Percentiles rank a stretch among this genome's conserved stretches.
phyloP scores from a whole-genome alignment of 2,888 invertebrate species.

The Thereva nobilitata region DNA sequence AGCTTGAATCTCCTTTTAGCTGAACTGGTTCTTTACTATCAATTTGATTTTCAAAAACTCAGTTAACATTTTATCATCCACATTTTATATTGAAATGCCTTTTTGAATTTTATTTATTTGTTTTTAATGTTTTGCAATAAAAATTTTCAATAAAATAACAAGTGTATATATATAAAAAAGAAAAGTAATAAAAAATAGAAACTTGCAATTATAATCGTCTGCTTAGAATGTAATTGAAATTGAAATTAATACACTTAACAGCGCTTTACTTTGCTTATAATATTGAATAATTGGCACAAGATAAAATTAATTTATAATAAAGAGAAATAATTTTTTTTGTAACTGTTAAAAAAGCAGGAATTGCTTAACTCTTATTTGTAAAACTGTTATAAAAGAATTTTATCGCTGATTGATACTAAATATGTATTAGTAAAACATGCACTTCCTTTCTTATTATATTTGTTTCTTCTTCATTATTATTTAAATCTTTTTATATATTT shows the following conservation, averaged over 20 bases:
- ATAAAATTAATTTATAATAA: background rate
- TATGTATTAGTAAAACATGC: background rate
- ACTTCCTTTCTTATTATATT: background rate
- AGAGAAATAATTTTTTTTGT: background rate
- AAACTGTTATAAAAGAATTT: background rate
- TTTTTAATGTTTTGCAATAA: constrained; percentile 22
- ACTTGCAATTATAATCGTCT: background rate
- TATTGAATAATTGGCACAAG: constrained; percentile 13
- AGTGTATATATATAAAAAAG: constrained; percentile 19
- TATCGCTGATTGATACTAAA: background rate
- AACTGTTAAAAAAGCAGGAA: constrained; percentile 7
- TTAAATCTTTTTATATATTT: background rate
- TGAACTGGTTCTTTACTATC: too few species aligned
- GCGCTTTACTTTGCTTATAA: constrained; percentile 5
- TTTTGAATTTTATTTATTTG: constrained; percentile 1
- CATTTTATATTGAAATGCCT: too few species aligned
- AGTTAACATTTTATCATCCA: too few species aligned
- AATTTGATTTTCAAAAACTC: too few species aligned
- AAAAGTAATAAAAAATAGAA: constrained; percentile 18
- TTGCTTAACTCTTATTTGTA: background rate
- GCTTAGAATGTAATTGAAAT: constrained; percentile 1
- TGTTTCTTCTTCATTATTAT: background rate
- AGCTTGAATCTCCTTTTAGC: too few species aligned
- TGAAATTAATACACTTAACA: constrained; percentile 2
- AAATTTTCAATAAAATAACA: constrained; percentile 27